phyloP scores from a whole-genome alignment of 2,797 vertebrate species.

The Avahi laniger region DNA sequence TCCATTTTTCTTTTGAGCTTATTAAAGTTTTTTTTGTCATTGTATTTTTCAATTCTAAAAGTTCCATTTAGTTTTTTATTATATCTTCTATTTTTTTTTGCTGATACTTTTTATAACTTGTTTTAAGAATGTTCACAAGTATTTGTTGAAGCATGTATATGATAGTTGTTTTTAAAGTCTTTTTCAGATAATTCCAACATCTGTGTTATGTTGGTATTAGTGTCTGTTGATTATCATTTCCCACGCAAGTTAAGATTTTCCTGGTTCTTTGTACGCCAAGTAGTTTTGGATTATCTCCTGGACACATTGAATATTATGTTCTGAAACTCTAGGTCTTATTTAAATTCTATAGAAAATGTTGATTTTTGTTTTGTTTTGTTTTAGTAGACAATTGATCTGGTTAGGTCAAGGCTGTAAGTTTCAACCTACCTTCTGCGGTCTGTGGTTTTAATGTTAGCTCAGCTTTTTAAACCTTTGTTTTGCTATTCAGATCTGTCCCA shows the following conservation, averaged over 20 bases:
- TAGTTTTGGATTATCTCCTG: background rate
- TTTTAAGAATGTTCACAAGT: conserved; percentile 7
- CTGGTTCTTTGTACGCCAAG: background rate
- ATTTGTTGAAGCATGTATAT: background rate
- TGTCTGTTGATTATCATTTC: background rate
- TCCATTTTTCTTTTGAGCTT: background rate
- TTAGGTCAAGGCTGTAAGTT: background rate
- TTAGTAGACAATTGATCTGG: background rate
- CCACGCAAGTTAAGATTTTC: conserved; percentile 12
- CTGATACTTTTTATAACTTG: background rate
- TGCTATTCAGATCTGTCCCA: background rate
- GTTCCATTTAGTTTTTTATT: background rate
- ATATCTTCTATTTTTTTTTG: background rate
- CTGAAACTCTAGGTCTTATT: background rate
- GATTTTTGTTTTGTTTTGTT: background rate
- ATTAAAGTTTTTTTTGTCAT: background rate
- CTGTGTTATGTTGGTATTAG: background rate
- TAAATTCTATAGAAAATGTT: background rate
- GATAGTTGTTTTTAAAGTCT: conserved; percentile 36
- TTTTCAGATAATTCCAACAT: background rate
- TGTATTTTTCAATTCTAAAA: background rate
- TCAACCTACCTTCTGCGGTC: background rate
- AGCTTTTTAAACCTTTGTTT: background rate
- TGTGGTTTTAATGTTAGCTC: background rate
- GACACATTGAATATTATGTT: background rate